Conservation (phyloP, 2,888 invertebrate species). For the Orthonevra nobilis region DNA sequence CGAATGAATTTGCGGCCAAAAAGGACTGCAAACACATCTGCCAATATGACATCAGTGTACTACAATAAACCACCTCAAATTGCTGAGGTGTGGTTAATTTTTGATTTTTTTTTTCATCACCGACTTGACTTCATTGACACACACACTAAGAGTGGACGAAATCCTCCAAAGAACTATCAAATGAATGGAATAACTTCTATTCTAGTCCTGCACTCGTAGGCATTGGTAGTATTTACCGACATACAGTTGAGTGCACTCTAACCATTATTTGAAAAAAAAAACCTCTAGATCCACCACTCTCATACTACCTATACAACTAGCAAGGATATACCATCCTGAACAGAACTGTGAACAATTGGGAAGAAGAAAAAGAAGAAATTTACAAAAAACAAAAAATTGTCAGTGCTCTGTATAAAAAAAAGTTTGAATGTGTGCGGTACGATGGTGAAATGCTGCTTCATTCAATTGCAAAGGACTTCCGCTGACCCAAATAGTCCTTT, state of each 20-base stretch:
- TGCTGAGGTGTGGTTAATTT: constrained; percentile 31
- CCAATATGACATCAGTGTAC: not conserved
- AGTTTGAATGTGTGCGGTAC: not conserved
- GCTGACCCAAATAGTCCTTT: constrained; percentile 60
- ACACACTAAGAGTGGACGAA: too few relatives aligned
- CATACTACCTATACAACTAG: too few relatives aligned
- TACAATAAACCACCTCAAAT: constrained; percentile 8
- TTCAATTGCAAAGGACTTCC: constrained; percentile 58
- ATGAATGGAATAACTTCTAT: constrained; percentile 16
- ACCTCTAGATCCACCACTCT: too few relatives aligned
- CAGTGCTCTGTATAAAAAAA: not conserved
- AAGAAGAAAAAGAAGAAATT: constrained; percentile 12
- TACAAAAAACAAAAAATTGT: constrained; percentile 34
- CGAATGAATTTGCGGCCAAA: not conserved
- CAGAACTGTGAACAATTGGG: constrained; percentile 19
- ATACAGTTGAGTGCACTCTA: not conserved
- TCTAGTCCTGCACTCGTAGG: not conserved
- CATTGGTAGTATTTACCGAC: not conserved
- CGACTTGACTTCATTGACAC: too few relatives aligned
- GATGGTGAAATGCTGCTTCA: constrained; percentile 19
- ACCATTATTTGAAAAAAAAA: too few relatives aligned
- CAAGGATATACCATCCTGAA: too few relatives aligned
- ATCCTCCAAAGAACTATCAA: constrained; percentile 7
- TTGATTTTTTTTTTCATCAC: constrained; percentile 16
- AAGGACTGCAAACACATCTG: not conserved